phyloP scores from a whole-genome alignment of 2,888 invertebrate species.

The Cantharis rufa region DNA sequence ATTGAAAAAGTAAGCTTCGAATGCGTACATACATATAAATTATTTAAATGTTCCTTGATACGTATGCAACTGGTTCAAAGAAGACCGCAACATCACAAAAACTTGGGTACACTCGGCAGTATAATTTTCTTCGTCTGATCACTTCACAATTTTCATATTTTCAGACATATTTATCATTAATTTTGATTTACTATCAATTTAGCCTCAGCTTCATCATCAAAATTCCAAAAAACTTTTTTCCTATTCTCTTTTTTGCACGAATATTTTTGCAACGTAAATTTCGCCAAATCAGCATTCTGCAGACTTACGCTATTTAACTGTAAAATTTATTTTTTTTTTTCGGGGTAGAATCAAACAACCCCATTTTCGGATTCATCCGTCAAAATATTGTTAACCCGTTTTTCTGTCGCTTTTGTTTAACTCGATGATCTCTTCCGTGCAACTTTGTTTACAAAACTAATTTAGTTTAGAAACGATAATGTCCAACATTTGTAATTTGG shows the following conservation, averaged over 20 bases:
- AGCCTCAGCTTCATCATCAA: not conserved
- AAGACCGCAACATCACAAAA: constrained; percentile 53
- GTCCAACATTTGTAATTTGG: not conserved
- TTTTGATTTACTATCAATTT: not conserved
- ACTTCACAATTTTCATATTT: constrained; percentile 28
- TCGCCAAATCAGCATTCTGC: not conserved
- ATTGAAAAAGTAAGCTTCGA: constrained; percentile 53
- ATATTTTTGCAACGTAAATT: not conserved
- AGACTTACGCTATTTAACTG: not conserved
- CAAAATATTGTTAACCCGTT: not conserved
- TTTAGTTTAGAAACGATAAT: not conserved
- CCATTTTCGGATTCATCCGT: not conserved
- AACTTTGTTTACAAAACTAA: not conserved
- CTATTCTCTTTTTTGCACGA: not conserved
- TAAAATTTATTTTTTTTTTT: not conserved
- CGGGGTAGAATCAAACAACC: not conserved
- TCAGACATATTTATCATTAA: not conserved
- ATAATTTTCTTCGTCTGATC: constrained; percentile 28
- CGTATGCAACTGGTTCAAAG: constrained; percentile 57
- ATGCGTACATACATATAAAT: constrained; percentile 57
- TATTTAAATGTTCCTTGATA: constrained; percentile 57
- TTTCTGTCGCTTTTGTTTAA: not conserved
- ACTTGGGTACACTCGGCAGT: constrained; percentile 51
- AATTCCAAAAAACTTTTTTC: not conserved
- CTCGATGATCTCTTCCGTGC: not conserved